Conservation (phyloP, 2,113 vertebrate genomes). For the Melozone crissalis region DNA sequence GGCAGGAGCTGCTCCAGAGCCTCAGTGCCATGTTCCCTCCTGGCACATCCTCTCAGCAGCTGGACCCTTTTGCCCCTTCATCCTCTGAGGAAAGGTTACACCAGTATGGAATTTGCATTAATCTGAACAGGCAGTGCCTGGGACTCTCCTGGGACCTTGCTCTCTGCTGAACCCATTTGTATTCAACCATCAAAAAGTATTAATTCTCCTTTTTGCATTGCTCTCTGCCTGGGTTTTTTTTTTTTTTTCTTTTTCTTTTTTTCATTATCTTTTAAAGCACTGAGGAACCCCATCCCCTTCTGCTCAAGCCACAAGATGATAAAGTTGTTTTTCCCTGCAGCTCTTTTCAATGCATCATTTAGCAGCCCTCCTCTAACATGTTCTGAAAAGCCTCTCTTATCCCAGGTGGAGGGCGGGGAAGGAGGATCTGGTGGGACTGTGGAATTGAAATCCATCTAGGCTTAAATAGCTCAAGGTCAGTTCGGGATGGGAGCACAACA, state of each 20-base stretch:
- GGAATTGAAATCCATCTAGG: slow-evolving; percentile 38
- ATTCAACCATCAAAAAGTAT: slow-evolving; percentile 28
- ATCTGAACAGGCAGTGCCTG: background rate
- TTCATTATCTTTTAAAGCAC: slow-evolving; percentile 52
- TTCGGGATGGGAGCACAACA: slow-evolving; percentile 28
- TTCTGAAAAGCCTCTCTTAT: slow-evolving; percentile 49
- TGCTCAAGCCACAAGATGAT: slow-evolving; percentile 28
- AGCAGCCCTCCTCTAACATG: slow-evolving; percentile 51
- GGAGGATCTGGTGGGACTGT: slow-evolving; percentile 5
- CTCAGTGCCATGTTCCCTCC: accelerated
- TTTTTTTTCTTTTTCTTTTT: background rate
- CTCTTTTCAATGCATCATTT: slow-evolving; percentile 60
- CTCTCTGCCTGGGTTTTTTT: background rate
- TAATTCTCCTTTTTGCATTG: slow-evolving; percentile 22
- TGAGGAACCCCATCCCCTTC: slow-evolving; percentile 12
- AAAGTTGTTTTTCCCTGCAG: slow-evolving; percentile 52
- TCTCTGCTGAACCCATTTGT: slow-evolving; percentile 10
- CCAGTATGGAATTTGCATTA: background rate
- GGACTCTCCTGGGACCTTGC: background rate
- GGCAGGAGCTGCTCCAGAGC: background rate
- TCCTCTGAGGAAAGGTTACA: background rate
- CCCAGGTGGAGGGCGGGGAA: slow-evolving; percentile 10
- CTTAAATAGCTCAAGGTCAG: slow-evolving; percentile 62
- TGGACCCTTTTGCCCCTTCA: background rate
- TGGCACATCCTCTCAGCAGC: background rate